phyloP scores from a whole-genome alignment of 1,140 invertebrate genomes.

The Penaeus chinensis region DNA sequence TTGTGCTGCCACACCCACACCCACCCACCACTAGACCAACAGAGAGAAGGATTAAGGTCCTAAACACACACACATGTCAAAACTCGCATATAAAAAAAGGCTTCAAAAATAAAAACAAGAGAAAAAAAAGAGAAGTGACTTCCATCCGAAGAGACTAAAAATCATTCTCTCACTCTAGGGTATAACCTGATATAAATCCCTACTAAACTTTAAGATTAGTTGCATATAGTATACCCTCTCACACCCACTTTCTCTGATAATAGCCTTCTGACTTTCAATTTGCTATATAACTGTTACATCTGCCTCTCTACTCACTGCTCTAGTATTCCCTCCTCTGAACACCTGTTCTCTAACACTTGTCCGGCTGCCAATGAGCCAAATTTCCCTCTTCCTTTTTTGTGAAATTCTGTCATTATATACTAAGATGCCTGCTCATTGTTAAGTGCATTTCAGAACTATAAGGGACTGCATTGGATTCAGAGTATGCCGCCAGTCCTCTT shows the following conservation, averaged over 20 bases:
- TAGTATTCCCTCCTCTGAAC: too few relatives aligned
- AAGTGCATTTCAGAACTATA: constrained; percentile 36
- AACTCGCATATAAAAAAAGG: neutral
- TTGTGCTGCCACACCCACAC: constrained; percentile 48
- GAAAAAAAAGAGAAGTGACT: neutral
- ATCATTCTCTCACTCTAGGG: constrained; percentile 22
- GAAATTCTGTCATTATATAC: constrained; percentile 13
- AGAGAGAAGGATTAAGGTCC: constrained; percentile 38
- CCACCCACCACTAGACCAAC: constrained; percentile 48
- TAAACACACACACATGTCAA: constrained; percentile 36
- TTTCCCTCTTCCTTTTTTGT: neutral
- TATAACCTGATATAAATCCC: neutral
- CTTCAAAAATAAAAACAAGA: neutral
- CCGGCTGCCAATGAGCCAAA: too few relatives aligned
- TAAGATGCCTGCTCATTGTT: constrained; percentile 37
- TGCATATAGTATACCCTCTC: neutral
- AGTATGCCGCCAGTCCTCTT: neutral
- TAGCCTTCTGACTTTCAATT: too few relatives aligned
- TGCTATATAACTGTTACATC: too few relatives aligned
- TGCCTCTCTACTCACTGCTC: too few relatives aligned
- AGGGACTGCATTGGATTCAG: constrained; percentile 14
- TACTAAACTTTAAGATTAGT: constrained; percentile 17
- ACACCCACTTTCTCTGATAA: neutral
- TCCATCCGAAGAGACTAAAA: constrained; percentile 10
- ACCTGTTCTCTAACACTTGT: too few relatives aligned